A percentile compares a stretch with the other conserved stretches of the same genome.
These are phyloP conservation scores for Mastigias papua DNA, from an alignment of 30 jellyfish, hydroid and myxozoan species.

Conservation along the genomic window DNA sequence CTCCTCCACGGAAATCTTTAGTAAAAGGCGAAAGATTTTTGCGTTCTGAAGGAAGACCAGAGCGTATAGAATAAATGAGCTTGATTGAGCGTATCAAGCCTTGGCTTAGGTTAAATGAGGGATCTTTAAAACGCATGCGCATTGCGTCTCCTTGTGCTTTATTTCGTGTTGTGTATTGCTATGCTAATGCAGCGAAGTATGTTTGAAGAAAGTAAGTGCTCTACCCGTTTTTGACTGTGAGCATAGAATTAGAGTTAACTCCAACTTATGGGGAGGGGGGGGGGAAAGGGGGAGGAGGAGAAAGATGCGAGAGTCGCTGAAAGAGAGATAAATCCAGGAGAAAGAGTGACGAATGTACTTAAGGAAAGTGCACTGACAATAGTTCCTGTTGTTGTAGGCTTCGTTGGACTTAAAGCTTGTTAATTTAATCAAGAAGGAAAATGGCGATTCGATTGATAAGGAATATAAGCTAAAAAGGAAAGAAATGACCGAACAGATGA, in stretches of 20 bases:
- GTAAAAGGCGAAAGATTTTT: slow-evolving; percentile 49
- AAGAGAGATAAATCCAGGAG: too few relatives aligned
- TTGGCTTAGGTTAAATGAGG: not conserved
- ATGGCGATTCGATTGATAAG: slow-evolving; percentile 24
- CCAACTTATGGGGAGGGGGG: too few relatives aligned
- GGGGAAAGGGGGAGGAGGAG: too few relatives aligned
- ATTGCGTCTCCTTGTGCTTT: too few relatives aligned
- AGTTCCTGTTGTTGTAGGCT: not conserved
- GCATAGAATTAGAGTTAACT: too few relatives aligned
- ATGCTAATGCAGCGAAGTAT: too few relatives aligned
- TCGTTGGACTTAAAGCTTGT: slow-evolving; percentile 28
- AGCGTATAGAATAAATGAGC: not conserved
- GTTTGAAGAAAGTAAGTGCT: too few relatives aligned
- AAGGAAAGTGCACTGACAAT: not conserved
- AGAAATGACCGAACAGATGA: slow-evolving; percentile 61
- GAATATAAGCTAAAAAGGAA: slow-evolving; percentile 17
- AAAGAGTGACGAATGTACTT: too few relatives aligned
- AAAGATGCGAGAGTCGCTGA: too few relatives aligned
- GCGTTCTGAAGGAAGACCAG: slow-evolving; percentile 27
- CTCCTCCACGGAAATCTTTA: slow-evolving; percentile 67
- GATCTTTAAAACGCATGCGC: not conserved
- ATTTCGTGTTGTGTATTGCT: too few relatives aligned
- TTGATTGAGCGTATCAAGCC: too few relatives aligned
- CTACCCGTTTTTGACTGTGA: too few relatives aligned
- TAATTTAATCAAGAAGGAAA: not conserved